Conservation (phyloP, 2,888 invertebrate genomes). For the Amphipoea lucens region DNA sequence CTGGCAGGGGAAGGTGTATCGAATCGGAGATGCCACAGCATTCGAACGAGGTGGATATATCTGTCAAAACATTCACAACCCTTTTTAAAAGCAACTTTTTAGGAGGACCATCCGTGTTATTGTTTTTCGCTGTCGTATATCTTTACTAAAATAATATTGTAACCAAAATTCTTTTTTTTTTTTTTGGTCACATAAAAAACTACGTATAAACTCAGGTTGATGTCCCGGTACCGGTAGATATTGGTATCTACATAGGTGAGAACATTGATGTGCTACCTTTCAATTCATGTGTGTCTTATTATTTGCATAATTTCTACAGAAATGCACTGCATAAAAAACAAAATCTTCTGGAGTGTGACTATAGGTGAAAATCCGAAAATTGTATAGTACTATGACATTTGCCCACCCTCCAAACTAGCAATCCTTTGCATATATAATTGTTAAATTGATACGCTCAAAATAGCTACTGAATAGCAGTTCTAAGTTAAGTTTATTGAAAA, state of each 20-base stretch:
- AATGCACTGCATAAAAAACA: too few species aligned
- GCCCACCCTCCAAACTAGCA: not conserved
- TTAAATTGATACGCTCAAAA: not conserved
- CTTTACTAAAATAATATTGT: conserved; percentile 14
- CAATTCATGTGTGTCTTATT: not conserved
- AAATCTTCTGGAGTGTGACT: not conserved
- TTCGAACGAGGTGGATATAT: conserved; percentile 59
- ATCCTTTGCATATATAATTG: not conserved
- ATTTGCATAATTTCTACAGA: not conserved
- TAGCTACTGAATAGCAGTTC: conserved; percentile 15
- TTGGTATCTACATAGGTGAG: not conserved
- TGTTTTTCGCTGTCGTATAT: not conserved
- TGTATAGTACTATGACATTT: not conserved
- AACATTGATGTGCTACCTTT: not conserved
- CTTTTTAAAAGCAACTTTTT: conserved; percentile 51
- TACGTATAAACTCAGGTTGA: too few species aligned
- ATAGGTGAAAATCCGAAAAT: not conserved
- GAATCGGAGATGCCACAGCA: conserved; percentile 67
- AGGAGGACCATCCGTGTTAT: conserved; percentile 7
- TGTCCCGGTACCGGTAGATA: not conserved
- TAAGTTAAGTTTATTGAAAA: not conserved
- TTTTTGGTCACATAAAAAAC: too few species aligned
- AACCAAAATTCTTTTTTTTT: not conserved
- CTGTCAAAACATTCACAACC: conserved; percentile 64
- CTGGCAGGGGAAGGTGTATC: conserved; percentile 77